Evolutionary conservation across 2,797 vertebrate genomes (phyloP), one percentile per base, ranked within the genome.

Genomic region (Coregonus sp.): DNA sequence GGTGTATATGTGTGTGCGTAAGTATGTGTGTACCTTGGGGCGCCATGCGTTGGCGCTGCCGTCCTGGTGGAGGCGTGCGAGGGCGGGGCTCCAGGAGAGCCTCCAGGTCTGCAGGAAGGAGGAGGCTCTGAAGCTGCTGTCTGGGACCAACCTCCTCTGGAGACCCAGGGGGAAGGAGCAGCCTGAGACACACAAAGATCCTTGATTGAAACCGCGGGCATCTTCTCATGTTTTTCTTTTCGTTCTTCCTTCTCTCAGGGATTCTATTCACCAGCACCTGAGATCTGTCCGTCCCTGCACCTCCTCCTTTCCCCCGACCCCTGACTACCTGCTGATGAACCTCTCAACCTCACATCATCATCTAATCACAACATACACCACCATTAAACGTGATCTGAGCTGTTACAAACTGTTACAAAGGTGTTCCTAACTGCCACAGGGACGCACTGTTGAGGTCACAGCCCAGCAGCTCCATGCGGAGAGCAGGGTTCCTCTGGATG

Each of bases 391-490:
- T n/a, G 25, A 51, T 20, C 18, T 67, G 20, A 75, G 9, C 25
- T 4, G 11, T 35, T 40, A 59, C 31, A 35, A 35, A 31, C 4
- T 5, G 15, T 40, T 47, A 56, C 33, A 16, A 25, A 72, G 50
- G 59, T 20, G 2, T 61, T 18, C 25, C 59, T 25, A 75, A 52
- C 68, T 15, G 72, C 40, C 61, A 16, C 18, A 56, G n/a, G 59
- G 52, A 73, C 35, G 79, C 90, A 99, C 98, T 99, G 92, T 98
- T 98, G 75, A 99, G 88, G 51, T 99, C 97, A 1, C 98, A 99
- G 87, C 98, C 98, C 3, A 97, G 85, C 74, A 99, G 92, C 84
- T 99, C 98, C 92, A 99, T 89, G 25, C 98, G 94, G 71, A 99
- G 92, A 0, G 96, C 95, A 15, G 94, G 94, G 4, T 86, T 92